Evolutionary conservation across 2,113 vertebrate species (phyloP), one percentile per base, ranked within the genome.

Genomic region (Nerophis ophidion): DNA sequence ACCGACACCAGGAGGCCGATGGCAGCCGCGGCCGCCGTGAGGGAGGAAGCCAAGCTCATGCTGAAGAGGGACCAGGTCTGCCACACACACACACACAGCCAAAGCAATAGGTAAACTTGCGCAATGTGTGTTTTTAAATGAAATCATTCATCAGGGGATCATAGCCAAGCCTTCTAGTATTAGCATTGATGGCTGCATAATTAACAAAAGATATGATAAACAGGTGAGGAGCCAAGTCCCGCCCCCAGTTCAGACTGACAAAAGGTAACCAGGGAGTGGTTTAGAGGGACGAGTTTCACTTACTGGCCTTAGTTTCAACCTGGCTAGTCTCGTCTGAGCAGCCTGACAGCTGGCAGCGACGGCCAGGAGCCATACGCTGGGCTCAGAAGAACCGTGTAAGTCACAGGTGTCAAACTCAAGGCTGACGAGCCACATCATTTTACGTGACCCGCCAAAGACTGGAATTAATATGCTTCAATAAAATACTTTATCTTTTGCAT

Each of bases 41-140:
- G 64, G 15, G 80, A 68, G 12, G 92, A 86, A 34, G 84, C 40
- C 71, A 91, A 16, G 1, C 92, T 90, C 36, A 89, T 69, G 13
- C 71, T 5, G 6, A 93, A 86, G 8, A 94, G 80, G 0, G 65
- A 76, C 94, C 93, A 93, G 0, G 69, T 89, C 96, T 98, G 86
- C 1, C 26, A 1, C 56, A 14, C 33, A 64, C 34, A 53, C 17
- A 48, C 9, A 49, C 3, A 48, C 8, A 14, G 1, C 15, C 10
- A 42, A 11, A 19, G 19, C 10, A 38, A 40, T 7, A 26, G 47
- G 10, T 14, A 35, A 7, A 6, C 9, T 1, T 19, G n/a, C 5
- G 8, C 48, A 19, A 17, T 11, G 16, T 2, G 48, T 19, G 16
- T 2, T 26, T 34, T 14, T 6, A 14, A 11, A 52, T 53, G 6